Conservation (phyloP, 2,797 vertebrate genomes). For the Ceyx erithaca region DNA sequence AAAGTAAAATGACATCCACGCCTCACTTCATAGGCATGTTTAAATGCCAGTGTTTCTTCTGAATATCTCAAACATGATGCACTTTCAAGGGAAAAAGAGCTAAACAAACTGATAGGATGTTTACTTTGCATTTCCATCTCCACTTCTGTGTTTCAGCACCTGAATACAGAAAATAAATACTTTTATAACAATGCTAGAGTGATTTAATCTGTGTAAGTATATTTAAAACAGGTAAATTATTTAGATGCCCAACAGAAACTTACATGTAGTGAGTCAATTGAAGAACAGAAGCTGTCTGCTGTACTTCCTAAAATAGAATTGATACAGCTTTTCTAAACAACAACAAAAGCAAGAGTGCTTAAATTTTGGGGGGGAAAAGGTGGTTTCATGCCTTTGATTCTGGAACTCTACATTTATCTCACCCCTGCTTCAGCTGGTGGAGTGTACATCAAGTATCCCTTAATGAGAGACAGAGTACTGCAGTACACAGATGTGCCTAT, state of each 20-base stretch:
- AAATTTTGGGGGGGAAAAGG: neutral
- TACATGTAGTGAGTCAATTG: neutral
- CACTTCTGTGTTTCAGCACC: neutral
- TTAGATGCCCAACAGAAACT: neutral
- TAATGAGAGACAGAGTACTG: constrained; percentile 32
- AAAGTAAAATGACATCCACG: neutral
- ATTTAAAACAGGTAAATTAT: neutral
- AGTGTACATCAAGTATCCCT: neutral
- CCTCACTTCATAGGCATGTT: neutral
- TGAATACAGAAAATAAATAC: neutral
- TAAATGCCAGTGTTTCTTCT: neutral
- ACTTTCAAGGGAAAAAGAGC: neutral
- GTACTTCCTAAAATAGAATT: neutral
- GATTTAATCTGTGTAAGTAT: neutral
- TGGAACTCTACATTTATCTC: neutral
- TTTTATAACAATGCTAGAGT: neutral
- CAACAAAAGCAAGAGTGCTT: neutral
- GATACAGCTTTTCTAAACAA: neutral
- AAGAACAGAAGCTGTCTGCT: neutral
- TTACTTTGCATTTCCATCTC: neutral
- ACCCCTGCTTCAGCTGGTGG: neutral
- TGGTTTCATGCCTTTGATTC: neutral
- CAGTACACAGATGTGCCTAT: constrained; percentile 62
- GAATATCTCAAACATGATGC: neutral
- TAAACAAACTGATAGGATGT: neutral